Percentiles rank a stretch among this genome's conserved stretches.
These are phyloP conservation scores for Deilephila elpenor DNA, from an alignment of 2,888 invertebrate genomes.

Conservation along the genomic window DNA sequence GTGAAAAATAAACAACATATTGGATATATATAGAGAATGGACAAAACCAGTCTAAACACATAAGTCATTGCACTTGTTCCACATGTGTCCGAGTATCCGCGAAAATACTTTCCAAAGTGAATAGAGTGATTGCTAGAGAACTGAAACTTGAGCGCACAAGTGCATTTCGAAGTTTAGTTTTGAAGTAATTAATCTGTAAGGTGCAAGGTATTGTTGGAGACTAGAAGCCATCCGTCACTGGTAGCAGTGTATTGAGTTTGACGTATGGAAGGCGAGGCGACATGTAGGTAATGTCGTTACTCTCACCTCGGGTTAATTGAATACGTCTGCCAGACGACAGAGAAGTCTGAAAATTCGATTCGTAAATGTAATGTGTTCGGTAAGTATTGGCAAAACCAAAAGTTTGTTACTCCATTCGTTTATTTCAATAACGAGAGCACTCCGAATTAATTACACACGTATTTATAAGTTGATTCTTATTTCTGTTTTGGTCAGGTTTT, in stretches of 20 bases:
- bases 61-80: constrained; percentile 7
- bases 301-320: constrained; percentile 59
- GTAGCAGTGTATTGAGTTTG: constrained; percentile 48
- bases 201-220: constrained; percentile 50
- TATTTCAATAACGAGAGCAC: background rate
- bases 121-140: constrained; percentile 60
- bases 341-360: constrained; percentile 54
- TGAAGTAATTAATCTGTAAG: constrained; percentile 57
- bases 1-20: background rate
- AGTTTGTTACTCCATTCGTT: background rate
- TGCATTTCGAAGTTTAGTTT: constrained; percentile 57
- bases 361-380: constrained; percentile 38
- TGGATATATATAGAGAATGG: background rate
- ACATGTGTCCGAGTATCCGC: constrained; percentile 21
- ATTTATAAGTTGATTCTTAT: background rate
- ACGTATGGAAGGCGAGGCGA: constrained; percentile 47
- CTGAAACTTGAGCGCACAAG: constrained; percentile 55
- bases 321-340: constrained; percentile 51
- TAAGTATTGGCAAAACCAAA: constrained; percentile 32
- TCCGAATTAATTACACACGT: background rate
- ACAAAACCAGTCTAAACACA: background rate
- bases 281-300: constrained; percentile 58
- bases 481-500: background rate
- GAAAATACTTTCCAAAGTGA: constrained; percentile 37
- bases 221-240: constrained; percentile 51